Evolutionary conservation across 2,113 vertebrate species (phyloP).

Genomic region (Leuciscus idus): DNA sequence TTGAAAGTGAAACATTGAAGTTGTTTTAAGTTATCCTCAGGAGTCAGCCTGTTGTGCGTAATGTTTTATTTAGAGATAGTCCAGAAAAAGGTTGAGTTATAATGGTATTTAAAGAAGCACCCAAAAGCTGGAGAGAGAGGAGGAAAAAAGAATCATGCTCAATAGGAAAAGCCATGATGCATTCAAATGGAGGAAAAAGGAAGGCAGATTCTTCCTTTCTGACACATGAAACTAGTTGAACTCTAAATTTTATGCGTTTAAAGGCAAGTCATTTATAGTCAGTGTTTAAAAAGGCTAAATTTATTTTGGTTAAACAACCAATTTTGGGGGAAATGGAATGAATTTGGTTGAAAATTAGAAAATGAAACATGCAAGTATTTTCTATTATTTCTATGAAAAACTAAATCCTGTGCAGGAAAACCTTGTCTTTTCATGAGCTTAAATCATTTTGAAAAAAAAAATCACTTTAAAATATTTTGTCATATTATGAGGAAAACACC

Average conservation of each 20-base stretch:
- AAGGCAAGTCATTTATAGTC: background rate
- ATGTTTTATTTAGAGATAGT: slow-evolving; percentile 30
- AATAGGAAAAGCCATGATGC: background rate
- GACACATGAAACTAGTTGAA: background rate
- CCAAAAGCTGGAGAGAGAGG: background rate
- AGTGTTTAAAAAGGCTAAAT: background rate
- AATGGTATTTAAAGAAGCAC: slow-evolving; percentile 11
- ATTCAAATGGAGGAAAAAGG: background rate
- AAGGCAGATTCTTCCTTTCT: background rate
- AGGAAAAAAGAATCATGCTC: background rate
- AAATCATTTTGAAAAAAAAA: background rate
- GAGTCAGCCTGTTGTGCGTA: background rate
- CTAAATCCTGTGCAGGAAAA: background rate
- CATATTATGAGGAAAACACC: background rate
- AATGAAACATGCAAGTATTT: background rate
- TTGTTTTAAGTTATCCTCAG: background rate
- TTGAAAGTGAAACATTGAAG: background rate
- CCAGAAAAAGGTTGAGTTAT: slow-evolving; percentile 15
- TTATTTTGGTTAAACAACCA: background rate
- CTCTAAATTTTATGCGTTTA: no score
- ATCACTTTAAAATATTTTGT: background rate
- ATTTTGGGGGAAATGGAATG: background rate
- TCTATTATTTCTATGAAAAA: background rate
- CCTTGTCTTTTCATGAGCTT: background rate
- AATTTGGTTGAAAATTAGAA: background rate